phyloP scores from a whole-genome alignment of 2,113 vertebrate genomes.

The Marmota monax region DNA sequence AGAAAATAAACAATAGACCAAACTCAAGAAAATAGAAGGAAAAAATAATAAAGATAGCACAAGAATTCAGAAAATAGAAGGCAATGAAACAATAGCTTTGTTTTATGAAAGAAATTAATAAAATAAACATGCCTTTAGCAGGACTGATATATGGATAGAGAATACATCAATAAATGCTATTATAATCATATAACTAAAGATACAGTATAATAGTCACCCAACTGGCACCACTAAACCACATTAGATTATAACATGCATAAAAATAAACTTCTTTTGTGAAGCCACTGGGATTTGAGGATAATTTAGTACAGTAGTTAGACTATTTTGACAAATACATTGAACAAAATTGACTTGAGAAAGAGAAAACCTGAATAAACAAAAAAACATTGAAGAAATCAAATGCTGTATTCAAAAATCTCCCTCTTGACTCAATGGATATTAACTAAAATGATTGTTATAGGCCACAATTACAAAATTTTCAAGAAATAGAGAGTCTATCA shows the following conservation, averaged over 20 bases:
- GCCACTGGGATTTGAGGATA: neutral
- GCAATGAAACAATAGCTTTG: slow-evolving; percentile 10
- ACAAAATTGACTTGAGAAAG: neutral
- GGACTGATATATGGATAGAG: slow-evolving; percentile 11
- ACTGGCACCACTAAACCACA: neutral
- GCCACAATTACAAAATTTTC: neutral
- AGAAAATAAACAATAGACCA: neutral
- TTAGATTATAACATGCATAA: neutral
- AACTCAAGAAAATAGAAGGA: slow-evolving; percentile 47
- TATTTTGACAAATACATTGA: neutral
- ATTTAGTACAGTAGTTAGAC: neutral
- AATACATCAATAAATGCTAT: neutral
- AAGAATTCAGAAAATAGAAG: slow-evolving; percentile 46
- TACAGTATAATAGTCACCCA: neutral
- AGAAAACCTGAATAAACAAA: neutral
- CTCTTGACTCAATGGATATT: neutral
- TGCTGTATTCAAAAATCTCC: neutral
- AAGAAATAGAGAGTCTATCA: neutral
- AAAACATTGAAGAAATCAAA: neutral
- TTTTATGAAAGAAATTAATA: slow-evolving; percentile 43
- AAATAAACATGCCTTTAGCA: neutral
- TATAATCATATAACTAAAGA: neutral
- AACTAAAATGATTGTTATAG: slow-evolving; percentile 1
- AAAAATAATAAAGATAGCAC: neutral
- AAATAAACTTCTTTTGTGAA: neutral